Base-by-base conservation (phyloP, 2,888 invertebrate genomes). In the Pteria penguin region DNA sequence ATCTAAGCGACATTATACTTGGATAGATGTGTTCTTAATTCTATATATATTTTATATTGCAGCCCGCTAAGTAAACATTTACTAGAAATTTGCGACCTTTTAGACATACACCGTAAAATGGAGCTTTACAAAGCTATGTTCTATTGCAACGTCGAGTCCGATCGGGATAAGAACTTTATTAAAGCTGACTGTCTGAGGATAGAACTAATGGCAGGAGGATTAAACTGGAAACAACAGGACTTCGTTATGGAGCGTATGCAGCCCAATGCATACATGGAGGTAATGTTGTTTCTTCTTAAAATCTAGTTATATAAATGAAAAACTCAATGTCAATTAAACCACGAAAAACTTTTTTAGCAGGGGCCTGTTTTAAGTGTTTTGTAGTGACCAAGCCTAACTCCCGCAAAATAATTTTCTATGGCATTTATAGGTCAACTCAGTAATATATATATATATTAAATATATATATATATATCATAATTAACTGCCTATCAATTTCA, bases 61-160 rank as follows among this genome's bases (percentile, higher is more conserved):
- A 92, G 92, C 73, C 85, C 87, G 8, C 79, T 90, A 4, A 89
- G 91, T 77, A 90, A 90, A 66, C 89, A 91, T 65, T 72, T 92
- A 32, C 80, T 92, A 57, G 91, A 91, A 68, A 90, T 92, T 5
- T 86, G 89, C 66, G 87, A 92, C 72, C 75, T 91, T 29, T 70
- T 89, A 60, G 92, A 92, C 81, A 91, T 92, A 31, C 89, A 92
- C 74, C 74, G 92, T 18, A 92, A 92, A 80, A 90, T 92, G 89
- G 89, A 85, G 31, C 80, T 92, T 22, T 92, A 92, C 81, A 87
- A 87, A 62, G 82, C 87, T 4, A 90, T 91, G 90, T 91, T 91
- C 77, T 90, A 91, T 79, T 89, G 89, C 74, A 91, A 91, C 77
- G 84, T 86, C 1, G 83, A 82, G 63, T 88, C 90, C 0, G 90